These are phyloP conservation scores for Cephalopterus ornatus DNA, from an alignment of 2,113 vertebrate species.

Conservation along the genomic window DNA sequence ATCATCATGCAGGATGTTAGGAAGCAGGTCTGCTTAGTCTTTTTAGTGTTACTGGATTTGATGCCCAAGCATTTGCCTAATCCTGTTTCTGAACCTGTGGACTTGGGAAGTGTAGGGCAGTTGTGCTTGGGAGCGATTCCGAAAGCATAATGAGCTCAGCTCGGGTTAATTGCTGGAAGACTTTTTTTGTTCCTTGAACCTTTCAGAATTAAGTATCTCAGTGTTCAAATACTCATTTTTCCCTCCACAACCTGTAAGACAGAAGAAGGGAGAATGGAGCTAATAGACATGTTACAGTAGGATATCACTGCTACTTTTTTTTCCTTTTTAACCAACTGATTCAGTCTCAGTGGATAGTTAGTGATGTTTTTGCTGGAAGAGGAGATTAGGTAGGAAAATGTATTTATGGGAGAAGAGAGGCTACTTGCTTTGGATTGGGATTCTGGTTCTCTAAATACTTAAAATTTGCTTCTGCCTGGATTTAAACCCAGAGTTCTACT, in stretches of 20 bases:
- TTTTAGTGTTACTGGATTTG: background rate
- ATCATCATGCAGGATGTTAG: background rate
- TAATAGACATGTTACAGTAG: background rate
- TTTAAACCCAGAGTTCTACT: background rate
- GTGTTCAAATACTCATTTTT: background rate
- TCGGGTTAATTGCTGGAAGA: background rate
- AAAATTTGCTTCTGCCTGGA: background rate
- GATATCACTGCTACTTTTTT: background rate
- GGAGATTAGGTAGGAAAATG: background rate
- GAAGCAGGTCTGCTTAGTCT: background rate
- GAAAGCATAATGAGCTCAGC: background rate
- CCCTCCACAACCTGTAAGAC: background rate
- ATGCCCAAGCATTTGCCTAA: background rate
- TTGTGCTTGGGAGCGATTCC: background rate
- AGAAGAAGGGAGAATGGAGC: background rate
- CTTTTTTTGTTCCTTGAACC: background rate
- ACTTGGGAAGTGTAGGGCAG: background rate
- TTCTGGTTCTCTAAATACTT: background rate
- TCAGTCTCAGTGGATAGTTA: background rate
- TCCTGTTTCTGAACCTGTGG: background rate
- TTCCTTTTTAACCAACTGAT: background rate
- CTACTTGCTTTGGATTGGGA: background rate
- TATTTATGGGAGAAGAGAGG: background rate
- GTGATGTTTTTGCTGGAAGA: background rate
- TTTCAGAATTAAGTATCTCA: background rate